Evolutionary conservation across 2,113 vertebrate genomes (phyloP).

Genomic region (Crotalus horridus): DNA sequence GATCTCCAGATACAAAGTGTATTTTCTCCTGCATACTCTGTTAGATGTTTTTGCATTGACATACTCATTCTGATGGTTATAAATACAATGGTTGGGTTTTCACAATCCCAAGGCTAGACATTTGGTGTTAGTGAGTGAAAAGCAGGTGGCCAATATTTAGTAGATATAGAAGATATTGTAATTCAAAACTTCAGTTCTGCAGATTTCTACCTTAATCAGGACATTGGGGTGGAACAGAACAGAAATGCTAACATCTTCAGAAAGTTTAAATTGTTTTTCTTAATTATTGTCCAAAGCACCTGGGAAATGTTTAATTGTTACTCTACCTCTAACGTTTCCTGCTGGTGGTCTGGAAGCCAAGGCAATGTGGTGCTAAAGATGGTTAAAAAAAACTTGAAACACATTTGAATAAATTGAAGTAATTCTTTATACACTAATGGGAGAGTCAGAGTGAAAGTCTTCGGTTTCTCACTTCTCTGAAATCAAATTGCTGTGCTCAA

Average conservation of each 20-base stretch:
- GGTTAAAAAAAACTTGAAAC: background rate
- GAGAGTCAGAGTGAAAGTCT: background rate
- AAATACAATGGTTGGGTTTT: background rate
- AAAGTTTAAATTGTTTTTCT: background rate
- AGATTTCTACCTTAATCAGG: background rate
- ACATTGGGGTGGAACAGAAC: too few species aligned
- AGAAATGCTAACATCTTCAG: background rate
- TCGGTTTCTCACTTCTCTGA: background rate
- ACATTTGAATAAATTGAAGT: background rate
- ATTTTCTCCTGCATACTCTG: background rate
- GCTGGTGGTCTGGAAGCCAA: background rate
- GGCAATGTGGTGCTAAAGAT: background rate
- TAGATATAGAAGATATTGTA: background rate
- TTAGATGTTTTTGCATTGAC: too few species aligned
- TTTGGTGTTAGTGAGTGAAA: background rate
- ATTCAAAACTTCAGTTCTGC: background rate
- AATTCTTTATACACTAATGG: background rate
- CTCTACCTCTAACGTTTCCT: background rate
- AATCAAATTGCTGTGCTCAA: background rate
- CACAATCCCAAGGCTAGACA: background rate
- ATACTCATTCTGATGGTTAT: background rate
- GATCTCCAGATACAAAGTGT: background rate
- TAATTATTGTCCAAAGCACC: background rate
- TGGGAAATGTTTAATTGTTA: background rate
- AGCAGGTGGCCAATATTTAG: background rate